Percentiles rank a stretch among this genome's conserved stretches.
These are phyloP conservation scores for Eudasyphora cyanicolor DNA, from an alignment of 2,888 invertebrate species.

Conservation along the genomic window DNA sequence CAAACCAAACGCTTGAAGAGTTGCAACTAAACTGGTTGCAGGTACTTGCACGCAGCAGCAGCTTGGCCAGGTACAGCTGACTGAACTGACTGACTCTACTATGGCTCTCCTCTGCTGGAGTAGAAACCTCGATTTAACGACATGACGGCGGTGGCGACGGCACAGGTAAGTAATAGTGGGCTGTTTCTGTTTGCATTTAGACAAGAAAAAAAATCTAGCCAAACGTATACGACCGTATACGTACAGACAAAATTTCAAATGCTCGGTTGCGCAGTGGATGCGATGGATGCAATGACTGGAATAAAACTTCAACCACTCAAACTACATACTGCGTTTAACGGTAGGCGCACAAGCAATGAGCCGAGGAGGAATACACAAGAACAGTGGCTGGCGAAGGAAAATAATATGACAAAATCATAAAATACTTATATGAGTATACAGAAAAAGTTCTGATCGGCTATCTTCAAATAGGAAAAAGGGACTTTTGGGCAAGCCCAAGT, in stretches of 20 bases:
- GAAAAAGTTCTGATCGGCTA: too few species aligned
- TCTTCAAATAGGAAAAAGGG: too few species aligned
- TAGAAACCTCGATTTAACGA: constrained; percentile 41
- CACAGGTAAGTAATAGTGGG: constrained; percentile 56
- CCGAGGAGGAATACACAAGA: neutral
- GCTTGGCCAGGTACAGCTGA: constrained; percentile 30
- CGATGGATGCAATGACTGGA: constrained; percentile 37
- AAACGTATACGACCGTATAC: neutral
- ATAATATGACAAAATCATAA: too few species aligned
- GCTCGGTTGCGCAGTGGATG: constrained; percentile 13
- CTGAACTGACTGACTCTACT: constrained; percentile 33
- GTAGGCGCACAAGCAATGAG: neutral
- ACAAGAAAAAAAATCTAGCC: neutral
- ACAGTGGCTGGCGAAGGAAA: too few species aligned
- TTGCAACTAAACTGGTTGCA: constrained; percentile 62
- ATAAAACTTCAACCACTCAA: constrained; percentile 32
- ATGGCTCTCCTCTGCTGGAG: too few species aligned
- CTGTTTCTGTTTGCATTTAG: too few species aligned
- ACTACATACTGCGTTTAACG: constrained; percentile 5
- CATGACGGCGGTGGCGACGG: constrained; percentile 27
- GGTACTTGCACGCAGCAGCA: constrained; percentile 36
- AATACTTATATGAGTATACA: too few species aligned
- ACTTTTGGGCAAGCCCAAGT: too few species aligned
- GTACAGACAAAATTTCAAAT: neutral
- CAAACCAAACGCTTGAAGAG: constrained; percentile 58